Evolutionary conservation across 23 tunicate genomes (phyloP).

Genomic region (Trididemnum miniatum): DNA sequence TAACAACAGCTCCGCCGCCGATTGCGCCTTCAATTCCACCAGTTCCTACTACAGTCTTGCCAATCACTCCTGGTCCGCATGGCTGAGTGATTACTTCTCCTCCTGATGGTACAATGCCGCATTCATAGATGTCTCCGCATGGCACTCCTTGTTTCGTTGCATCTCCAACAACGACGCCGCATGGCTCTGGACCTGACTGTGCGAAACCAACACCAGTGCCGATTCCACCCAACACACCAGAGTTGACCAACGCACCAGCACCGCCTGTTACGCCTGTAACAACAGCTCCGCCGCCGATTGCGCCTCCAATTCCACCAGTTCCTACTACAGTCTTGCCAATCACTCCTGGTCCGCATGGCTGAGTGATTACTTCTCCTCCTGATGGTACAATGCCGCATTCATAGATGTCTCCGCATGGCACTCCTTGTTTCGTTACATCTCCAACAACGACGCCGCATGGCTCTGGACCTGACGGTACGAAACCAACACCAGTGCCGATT

Average conservation of each 20-base stretch:
- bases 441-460: constrained; percentile 4
- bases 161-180: not conserved
- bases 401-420: not conserved
- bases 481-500: not conserved
- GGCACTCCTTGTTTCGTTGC: not conserved
- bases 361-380: not conserved
- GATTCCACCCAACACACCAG: not conserved
- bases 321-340: not conserved
- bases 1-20: not conserved
- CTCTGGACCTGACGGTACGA: not conserved
- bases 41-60: constrained; percentile 6
- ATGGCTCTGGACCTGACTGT: not conserved
- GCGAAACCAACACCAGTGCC: not conserved
- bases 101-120: not conserved
- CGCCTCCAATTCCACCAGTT: not conserved
- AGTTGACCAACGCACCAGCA: not conserved
- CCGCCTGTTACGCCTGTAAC: constrained; percentile 4
- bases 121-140: not conserved
- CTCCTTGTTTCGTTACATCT: not conserved
- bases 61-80: constrained; percentile 1
- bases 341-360: constrained; percentile 18
- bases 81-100: not conserved
- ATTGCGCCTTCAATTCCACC: not conserved
- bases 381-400: not conserved
- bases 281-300: not conserved